These are phyloP conservation scores for Melanotaenia parkinsoni DNA, from an alignment of 2,797 vertebrate genomes.

Conservation along the genomic window DNA sequence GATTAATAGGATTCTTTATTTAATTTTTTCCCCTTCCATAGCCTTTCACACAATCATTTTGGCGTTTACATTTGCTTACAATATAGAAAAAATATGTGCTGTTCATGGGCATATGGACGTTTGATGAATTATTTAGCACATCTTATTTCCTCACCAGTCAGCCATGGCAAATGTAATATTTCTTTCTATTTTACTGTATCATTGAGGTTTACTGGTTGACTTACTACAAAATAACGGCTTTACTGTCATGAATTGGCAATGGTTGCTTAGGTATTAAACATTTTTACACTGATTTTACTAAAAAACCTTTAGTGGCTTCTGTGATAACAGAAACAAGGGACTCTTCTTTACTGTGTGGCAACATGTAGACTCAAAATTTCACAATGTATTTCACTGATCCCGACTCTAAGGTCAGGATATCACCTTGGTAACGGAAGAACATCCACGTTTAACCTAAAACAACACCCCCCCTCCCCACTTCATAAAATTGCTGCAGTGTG, in stretches of 20 bases:
- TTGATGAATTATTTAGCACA: conserved; percentile 56
- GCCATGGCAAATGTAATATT: conserved; percentile 21
- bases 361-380: conserved; percentile 12
- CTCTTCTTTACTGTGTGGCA: conserved; percentile 18
- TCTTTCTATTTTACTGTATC: conserved; percentile 43
- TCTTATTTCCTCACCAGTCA: conserved; percentile 33
- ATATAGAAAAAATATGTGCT: conserved; percentile 27
- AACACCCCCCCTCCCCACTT: not conserved
- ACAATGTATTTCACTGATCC: conserved; percentile 13
- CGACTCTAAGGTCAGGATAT: conserved; percentile 9
- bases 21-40: conserved; percentile 41
- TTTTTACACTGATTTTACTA: conserved; percentile 30
- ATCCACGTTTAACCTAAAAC: conserved; percentile 14
- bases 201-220: conserved; percentile 39
- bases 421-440: conserved; percentile 25
- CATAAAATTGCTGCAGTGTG: not conserved
- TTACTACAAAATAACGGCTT: conserved; percentile 42
- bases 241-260: conserved; percentile 26
- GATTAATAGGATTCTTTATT: conserved; percentile 66
- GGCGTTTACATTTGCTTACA: conserved; percentile 49
- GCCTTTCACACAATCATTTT: conserved; percentile 36
- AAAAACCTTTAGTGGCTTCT: conserved; percentile 29
- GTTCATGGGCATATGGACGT: conserved; percentile 40
- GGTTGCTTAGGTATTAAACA: conserved; percentile 44
- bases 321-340: conserved; percentile 44